Base-by-base conservation (phyloP, 35 echinoderm and acorn worm genomes). In the Apostichopus californicus region DNA sequence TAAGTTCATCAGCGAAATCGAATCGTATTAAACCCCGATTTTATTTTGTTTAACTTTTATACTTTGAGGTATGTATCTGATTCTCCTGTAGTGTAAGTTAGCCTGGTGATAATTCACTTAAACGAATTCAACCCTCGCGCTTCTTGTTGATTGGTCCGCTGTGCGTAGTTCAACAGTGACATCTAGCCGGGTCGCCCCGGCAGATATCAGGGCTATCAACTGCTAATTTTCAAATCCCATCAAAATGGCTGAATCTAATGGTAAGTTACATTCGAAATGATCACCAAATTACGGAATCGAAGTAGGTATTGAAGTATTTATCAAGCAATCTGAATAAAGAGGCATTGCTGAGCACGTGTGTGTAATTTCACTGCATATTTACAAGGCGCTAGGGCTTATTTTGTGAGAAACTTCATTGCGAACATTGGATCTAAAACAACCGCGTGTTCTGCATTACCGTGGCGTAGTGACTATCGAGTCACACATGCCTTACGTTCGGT, bases 121-220 rank as follows among this genome's bases (percentile, higher is more conserved):
- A 85, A 58, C 58, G 55, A 22, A 58, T 56, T 85, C 57, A 58
- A 85, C 55, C 18, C 81, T 85, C 81, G 54, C 81, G 81, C 55
- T 56, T 46, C 34, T 46, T 58, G 81, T 56, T 85, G 81, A 85
- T 85, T 85, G 81, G 81, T 85, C 81, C 55, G 52, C 57, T 85
- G 81, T 58, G 56, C 81, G 81, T 85, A 85, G 81, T 85, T 85
- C 13, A 75, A 85, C 56, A 55, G 81, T 85, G 81, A 85, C 81
- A 85, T 59, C 57, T 85, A 56, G 57, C 81, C 81, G 81, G 81
- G 81, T 58, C 55, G 57, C 55, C 81, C 57, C 55, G 81, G 81
- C 81, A 59, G 81, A 85, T 58, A 22, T 85, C 81, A 85, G 52
- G 81, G 81, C 54, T 85, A 58, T 56, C 52, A 85, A 59, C 81